Evolutionary conservation across 2,113 vertebrate genomes (phyloP).

Genomic region (Paradoxurus hermaphroditus): DNA sequence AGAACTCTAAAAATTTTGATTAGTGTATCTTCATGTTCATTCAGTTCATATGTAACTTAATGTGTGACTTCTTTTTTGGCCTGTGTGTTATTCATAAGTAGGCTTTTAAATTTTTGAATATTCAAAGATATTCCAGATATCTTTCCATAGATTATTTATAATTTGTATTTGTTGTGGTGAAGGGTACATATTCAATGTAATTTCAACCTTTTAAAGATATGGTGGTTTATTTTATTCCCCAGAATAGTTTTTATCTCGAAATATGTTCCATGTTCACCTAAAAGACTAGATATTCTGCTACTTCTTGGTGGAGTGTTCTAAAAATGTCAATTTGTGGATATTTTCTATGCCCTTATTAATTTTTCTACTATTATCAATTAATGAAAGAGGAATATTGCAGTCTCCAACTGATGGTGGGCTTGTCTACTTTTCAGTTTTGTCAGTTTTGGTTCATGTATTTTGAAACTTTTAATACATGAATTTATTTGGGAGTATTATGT

Average conservation of each 20-base stretch:
- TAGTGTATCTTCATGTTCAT: not conserved
- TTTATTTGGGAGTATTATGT: not conserved
- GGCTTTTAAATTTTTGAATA: not conserved
- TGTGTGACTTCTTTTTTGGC: not conserved
- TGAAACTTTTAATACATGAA: not conserved
- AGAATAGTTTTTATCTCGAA: not conserved
- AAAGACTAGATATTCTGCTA: not conserved
- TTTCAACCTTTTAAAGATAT: not conserved
- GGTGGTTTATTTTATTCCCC: not conserved
- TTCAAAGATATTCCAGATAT: not conserved
- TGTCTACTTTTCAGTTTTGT: not conserved
- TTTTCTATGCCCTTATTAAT: not conserved
- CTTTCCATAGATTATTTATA: not conserved
- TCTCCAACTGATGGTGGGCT: not conserved
- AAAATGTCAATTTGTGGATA: not conserved
- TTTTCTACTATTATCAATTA: not conserved
- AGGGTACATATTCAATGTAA: not conserved
- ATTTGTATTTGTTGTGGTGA: not conserved
- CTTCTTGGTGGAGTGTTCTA: not conserved
- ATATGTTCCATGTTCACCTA: not conserved
- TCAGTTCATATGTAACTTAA: not conserved
- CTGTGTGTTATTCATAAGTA: not conserved
- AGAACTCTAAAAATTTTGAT: not conserved
- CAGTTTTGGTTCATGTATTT: not conserved
- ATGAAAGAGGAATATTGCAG: not conserved